These are phyloP conservation scores for Drosophila mettleri DNA, from an alignment of 2,888 invertebrate species.

Conservation along the genomic window DNA sequence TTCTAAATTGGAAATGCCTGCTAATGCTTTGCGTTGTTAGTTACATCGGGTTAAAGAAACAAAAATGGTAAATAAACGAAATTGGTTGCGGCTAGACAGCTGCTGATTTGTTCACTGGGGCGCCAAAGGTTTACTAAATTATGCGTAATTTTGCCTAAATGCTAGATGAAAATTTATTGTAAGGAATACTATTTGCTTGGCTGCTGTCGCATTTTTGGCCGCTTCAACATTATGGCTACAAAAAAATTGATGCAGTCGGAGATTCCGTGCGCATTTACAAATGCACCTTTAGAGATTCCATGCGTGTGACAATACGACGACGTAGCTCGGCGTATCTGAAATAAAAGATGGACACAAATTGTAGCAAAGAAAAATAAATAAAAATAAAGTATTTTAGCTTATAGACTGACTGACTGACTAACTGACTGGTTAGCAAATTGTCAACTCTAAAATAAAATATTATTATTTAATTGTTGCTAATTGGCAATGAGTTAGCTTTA, in stretches of 20 bases:
- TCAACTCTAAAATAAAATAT: too few species aligned
- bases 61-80: constrained; percentile 6
- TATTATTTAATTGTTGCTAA: background rate
- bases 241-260: constrained; percentile 42
- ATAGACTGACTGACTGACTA: too few species aligned
- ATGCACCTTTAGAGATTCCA: constrained; percentile 89
- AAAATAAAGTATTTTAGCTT: too few species aligned
- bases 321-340: constrained; percentile 88
- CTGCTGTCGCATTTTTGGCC: constrained; percentile 56
- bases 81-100: constrained; percentile 51
- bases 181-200: constrained; percentile 65
- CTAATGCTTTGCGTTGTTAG: constrained; percentile 61
- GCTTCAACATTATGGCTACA: constrained; percentile 62
- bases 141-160: constrained; percentile 64
- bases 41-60: constrained; percentile 35
- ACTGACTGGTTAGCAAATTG: too few species aligned
- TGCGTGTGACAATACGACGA: constrained; percentile 88
- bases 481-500: background rate
- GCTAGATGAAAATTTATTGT: constrained; percentile 58
- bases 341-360: accelerated
- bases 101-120: constrained; percentile 71
- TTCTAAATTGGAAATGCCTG: constrained; percentile 69
- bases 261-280: constrained; percentile 84
- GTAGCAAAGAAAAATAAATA: too few species aligned
- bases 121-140: constrained; percentile 46